Evolutionary conservation across 92 coral and sea anemone species (phyloP).

Genomic region (Heliopora coerulea): DNA sequence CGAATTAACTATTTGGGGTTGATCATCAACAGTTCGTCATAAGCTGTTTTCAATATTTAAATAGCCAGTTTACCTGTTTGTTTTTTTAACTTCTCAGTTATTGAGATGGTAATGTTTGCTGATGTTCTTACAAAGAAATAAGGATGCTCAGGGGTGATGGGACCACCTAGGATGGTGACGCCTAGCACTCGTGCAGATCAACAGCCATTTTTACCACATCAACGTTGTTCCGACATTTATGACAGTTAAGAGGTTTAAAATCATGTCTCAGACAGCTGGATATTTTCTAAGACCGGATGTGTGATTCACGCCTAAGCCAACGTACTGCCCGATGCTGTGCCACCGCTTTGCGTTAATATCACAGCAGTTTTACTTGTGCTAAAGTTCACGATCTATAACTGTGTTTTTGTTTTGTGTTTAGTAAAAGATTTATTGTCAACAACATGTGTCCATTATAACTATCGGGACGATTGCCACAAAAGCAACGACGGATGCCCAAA

Average conservation of each 20-base stretch:
- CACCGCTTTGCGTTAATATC: conserved; percentile 10
- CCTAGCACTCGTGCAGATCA: conserved; percentile 5
- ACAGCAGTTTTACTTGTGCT: background rate
- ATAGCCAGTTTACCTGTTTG: too few relatives aligned
- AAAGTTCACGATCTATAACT: background rate
- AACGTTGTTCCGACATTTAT: conserved; percentile 18
- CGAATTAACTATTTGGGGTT: too few relatives aligned
- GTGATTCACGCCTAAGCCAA: background rate
- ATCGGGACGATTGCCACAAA: conserved; percentile 24
- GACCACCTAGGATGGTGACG: conserved; percentile 39
- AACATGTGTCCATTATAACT: conserved; percentile 1
- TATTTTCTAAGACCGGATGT: conserved; percentile 56
- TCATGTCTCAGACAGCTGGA: conserved; percentile 25
- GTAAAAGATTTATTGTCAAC: background rate
- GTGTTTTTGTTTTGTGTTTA: background rate
- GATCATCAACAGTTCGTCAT: too few relatives aligned
- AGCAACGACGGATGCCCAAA: conserved; percentile 24
- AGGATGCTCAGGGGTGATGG: too few relatives aligned
- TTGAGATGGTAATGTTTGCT: too few relatives aligned
- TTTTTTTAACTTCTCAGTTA: too few relatives aligned
- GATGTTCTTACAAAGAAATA: too few relatives aligned
- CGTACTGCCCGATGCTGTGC: background rate
- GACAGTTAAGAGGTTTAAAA: conserved; percentile 32
- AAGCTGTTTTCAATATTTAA: too few relatives aligned
- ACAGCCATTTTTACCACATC: conserved; percentile 19